Evolutionary conservation across 2,113 vertebrate species (phyloP).

Genomic region (Mus musculus): DNA sequence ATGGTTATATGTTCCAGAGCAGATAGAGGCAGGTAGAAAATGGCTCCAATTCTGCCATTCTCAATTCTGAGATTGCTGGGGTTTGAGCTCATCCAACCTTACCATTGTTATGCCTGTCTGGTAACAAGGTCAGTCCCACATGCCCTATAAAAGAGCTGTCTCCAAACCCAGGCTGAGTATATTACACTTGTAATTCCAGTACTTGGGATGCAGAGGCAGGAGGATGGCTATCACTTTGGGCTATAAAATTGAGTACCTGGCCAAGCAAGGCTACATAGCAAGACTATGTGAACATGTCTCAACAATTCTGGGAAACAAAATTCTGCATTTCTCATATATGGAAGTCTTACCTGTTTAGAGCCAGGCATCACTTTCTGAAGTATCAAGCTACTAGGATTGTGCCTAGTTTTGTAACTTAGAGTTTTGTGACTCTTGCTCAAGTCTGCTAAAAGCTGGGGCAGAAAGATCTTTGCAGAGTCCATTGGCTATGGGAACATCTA

Average conservation of each 20-base stretch:
- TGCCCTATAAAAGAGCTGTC: not conserved
- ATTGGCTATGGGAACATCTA: constrained; percentile 18
- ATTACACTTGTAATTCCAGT: not conserved
- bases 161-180: not conserved
- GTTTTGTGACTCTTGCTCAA: constrained; percentile 29
- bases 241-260: not conserved
- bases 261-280: not conserved
- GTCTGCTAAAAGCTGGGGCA: not conserved
- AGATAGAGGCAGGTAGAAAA: too few relatives aligned
- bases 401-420: not conserved
- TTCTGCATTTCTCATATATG: not conserved
- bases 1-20: too few relatives aligned
- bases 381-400: not conserved
- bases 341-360: not conserved
- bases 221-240: not conserved
- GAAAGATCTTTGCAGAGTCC: not conserved
- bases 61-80: too few relatives aligned
- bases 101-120: too few relatives aligned
- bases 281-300: not conserved
- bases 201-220: not conserved
- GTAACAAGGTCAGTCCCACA: too few relatives aligned
- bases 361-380: not conserved
- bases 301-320: not conserved
- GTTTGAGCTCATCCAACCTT: too few relatives aligned
- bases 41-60: too few relatives aligned